Conservation (phyloP, 2,888 invertebrate species). For the Epistrophella euchroma region DNA sequence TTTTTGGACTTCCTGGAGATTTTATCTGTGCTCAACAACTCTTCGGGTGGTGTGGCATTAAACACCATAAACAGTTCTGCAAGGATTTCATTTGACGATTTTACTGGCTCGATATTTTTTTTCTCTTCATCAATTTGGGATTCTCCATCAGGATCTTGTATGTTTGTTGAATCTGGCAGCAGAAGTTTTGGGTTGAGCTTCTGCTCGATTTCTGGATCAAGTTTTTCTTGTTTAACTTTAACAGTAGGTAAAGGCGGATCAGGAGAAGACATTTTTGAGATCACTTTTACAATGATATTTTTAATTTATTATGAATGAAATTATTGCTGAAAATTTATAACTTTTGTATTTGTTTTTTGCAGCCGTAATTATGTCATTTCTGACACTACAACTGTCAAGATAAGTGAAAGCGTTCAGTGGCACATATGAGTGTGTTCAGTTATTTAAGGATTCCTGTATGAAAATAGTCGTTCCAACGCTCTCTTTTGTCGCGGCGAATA, state of each 20-base stretch:
- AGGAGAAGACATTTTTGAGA: constrained; percentile 19
- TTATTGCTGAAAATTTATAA: neutral
- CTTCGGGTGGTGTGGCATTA: constrained; percentile 88
- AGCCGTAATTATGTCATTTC: neutral
- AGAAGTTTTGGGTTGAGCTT: constrained; percentile 78
- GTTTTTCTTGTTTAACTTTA: constrained; percentile 81
- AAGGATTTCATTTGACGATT: constrained; percentile 88
- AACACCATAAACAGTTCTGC: constrained; percentile 90
- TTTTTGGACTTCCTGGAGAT: constrained; percentile 79
- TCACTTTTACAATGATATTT: neutral
- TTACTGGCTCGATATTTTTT: constrained; percentile 81
- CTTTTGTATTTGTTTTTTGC: neutral
- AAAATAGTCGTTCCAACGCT: too few relatives aligned
- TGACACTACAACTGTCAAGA: neutral
- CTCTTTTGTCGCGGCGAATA: too few relatives aligned
- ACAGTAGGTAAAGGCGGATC: constrained; percentile 24
- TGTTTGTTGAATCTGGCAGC: constrained; percentile 56
- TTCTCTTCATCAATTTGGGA: constrained; percentile 79
- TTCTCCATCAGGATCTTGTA: constrained; percentile 35
- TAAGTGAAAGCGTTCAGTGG: neutral
- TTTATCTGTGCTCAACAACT: constrained; percentile 84
- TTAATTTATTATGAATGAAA: neutral
- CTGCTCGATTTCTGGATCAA: constrained; percentile 81
- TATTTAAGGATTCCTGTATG: too few relatives aligned
- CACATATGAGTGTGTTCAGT: too few relatives aligned